Conservation (phyloP, 2,113 vertebrate genomes). For the Pelvicachromis taeniatus region DNA sequence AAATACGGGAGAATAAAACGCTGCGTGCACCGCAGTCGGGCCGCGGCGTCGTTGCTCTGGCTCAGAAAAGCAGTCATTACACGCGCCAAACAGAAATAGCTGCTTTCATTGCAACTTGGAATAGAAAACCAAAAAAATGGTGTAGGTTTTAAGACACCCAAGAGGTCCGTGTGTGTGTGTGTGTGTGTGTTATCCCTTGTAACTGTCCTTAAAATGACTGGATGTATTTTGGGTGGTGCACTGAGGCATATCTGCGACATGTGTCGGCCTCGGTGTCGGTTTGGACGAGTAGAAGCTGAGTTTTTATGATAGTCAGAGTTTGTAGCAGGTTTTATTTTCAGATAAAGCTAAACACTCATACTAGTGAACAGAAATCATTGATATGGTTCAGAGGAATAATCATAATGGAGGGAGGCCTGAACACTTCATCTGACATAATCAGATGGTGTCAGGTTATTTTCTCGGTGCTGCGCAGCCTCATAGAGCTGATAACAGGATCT, state of each 20-base stretch:
- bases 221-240: constrained; percentile 36
- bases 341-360: neutral
- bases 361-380: neutral
- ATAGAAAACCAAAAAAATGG: constrained; percentile 44
- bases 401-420: fast-evolving
- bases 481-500: neutral
- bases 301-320: neutral
- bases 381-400: neutral
- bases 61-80: constrained; percentile 33
- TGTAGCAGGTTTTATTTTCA: neutral
- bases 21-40: neutral
- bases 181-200: constrained; percentile 39
- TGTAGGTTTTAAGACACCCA: constrained; percentile 21
- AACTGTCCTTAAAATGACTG: constrained; percentile 38
- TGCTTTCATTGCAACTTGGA: constrained; percentile 38
- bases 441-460: neutral
- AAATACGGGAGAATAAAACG: neutral
- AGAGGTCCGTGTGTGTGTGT: constrained; percentile 8
- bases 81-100: constrained; percentile 44
- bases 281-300: neutral
- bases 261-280: neutral
- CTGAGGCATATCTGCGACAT: constrained; percentile 17
- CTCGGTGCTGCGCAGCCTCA: neutral
- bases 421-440: neutral
- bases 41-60: constrained; percentile 18